Evolutionary conservation across 2,797 vertebrate genomes (phyloP), one percentile per base, ranked within the genome.

Genomic region (Caiman crocodilus): DNA sequence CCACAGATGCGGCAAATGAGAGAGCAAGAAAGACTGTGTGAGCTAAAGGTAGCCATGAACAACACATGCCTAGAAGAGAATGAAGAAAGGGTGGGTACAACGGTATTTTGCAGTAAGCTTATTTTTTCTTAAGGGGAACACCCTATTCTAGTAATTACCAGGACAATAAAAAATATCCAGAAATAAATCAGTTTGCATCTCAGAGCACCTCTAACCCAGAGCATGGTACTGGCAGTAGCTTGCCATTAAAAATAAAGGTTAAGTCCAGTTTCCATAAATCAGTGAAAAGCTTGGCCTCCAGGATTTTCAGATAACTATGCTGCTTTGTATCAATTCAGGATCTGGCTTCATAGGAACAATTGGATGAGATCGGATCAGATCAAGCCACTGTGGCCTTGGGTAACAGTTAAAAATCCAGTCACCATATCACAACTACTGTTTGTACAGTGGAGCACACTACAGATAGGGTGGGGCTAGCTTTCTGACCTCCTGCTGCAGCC

Each of bases 391-490:
- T 4, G 20, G 42, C 63, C 35, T 76, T 67, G 56, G 63, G 23
- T 23, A 16, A 0, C 1, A 21, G 65, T 18, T 60, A 32, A 69
- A 84, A 76, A 88, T 56, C 61, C 28, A 30, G 74, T 69, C 55
- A 82, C 61, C 65, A 79, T 65, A 35, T 87, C 58, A 20, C 59
- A 71, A 30, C n/a, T 67, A 35, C 11, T 35, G 18, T 69, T 32
- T 35, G 30, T 69, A 35, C 32, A 35, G 10, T 32, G 65, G n/a
- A 12, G 30, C 42, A 64, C 63, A 2, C 6, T 7, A 7, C 2
- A 32, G 87, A 76, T 17, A 79, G 81, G 76, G 74, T 18, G 1
- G 77, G 90, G 26, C 67, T 85, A 35, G 79, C 42, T 93, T 76
- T 89, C 79, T 5, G 58, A 21, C 26, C 0, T 0, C 89, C 90